Evolutionary conservation across 2,113 vertebrate species (phyloP).

Genomic region (Tragulus kanchil): DNA sequence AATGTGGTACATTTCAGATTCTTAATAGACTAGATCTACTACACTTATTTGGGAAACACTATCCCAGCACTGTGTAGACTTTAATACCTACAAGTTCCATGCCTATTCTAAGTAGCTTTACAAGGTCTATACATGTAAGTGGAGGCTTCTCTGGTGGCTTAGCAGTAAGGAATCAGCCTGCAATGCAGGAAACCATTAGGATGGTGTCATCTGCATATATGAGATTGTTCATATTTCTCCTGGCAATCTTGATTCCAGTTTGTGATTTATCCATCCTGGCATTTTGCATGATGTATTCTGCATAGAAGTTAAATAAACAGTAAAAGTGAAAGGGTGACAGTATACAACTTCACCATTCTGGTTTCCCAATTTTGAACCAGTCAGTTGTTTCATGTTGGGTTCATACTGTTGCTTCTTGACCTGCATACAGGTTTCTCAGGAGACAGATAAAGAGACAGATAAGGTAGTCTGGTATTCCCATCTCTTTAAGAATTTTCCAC

Average conservation of each 20-base stretch:
- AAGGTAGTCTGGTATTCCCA: not conserved
- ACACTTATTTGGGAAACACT: not conserved
- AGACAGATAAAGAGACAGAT: not conserved
- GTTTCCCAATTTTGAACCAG: not conserved
- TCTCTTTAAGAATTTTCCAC: not conserved
- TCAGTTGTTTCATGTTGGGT: not conserved
- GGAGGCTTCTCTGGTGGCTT: not conserved
- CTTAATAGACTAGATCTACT: not conserved
- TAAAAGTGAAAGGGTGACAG: too few relatives aligned
- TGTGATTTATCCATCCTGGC: too few relatives aligned
- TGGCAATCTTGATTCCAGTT: too few relatives aligned
- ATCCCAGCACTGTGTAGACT: not conserved
- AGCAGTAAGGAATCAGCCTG: not conserved
- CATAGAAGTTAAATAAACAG: too few relatives aligned
- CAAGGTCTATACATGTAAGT: not conserved
- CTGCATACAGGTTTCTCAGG: not conserved
- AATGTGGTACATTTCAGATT: not conserved
- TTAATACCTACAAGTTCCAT: slow-evolving; percentile 22
- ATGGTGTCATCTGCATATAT: too few relatives aligned
- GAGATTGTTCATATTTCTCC: too few relatives aligned
- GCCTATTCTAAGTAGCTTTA: slow-evolving; percentile 17
- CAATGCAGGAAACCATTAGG: not conserved
- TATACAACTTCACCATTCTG: too few relatives aligned
- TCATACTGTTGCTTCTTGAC: not conserved
- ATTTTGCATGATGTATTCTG: too few relatives aligned